phyloP scores from a whole-genome alignment of 2,797 vertebrate genomes.

The Echeneis naucrates region DNA sequence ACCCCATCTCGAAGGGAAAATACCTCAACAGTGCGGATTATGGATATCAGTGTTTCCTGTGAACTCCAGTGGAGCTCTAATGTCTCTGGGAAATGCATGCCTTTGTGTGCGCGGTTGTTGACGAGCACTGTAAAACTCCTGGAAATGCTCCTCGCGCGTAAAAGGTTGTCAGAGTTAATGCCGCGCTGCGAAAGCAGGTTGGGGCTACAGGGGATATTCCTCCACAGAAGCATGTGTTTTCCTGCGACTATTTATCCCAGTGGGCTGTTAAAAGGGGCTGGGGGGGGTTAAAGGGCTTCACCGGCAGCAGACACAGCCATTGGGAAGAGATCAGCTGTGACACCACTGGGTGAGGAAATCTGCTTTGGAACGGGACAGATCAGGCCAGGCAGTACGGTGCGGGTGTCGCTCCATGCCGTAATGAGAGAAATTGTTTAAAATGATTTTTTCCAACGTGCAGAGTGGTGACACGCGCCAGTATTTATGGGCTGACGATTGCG shows the following conservation, averaged over 20 bases:
- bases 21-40: constrained; percentile 60
- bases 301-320: constrained; percentile 30
- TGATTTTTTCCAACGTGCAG: constrained; percentile 12
- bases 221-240: constrained; percentile 52
- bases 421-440: constrained; percentile 40
- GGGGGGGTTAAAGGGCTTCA: constrained; percentile 47
- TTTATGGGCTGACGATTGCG: background rate
- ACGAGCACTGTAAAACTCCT: constrained; percentile 46
- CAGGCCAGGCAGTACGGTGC: constrained; percentile 40
- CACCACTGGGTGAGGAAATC: constrained; percentile 35
- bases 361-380: constrained; percentile 33
- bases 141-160: constrained; percentile 37
- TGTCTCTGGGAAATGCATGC: constrained; percentile 28
- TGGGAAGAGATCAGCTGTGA: constrained; percentile 38
- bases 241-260: constrained; percentile 65
- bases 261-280: constrained; percentile 52
- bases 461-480: too few relatives aligned
- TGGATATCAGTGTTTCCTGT: constrained; percentile 55
- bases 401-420: constrained; percentile 23
- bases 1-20: constrained; percentile 45
- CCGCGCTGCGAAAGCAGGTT: constrained; percentile 31
- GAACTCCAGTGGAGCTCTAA: constrained; percentile 42
- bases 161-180: constrained; percentile 60
- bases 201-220: constrained; percentile 47
- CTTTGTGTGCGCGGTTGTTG: constrained; percentile 49